Conservation (phyloP, 2,888 invertebrate species). For the Harmothoe impar region DNA sequence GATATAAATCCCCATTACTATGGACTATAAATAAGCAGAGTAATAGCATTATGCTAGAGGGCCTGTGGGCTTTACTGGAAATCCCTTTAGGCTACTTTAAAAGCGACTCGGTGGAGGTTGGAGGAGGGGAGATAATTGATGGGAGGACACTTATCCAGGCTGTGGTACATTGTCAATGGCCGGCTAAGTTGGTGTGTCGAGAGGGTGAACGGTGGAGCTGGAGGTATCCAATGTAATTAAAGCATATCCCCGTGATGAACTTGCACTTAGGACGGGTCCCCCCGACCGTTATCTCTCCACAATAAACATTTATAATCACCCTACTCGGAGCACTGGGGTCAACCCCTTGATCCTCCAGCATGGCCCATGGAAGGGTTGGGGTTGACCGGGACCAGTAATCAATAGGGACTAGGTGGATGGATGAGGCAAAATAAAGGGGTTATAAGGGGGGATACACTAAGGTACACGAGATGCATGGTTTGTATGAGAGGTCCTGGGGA, state of each 20-base stretch:
- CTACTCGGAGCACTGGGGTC: background rate
- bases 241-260: slow-evolving; percentile 35
- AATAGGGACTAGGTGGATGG: background rate
- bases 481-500: background rate
- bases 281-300: background rate
- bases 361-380: background rate
- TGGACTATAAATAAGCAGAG: background rate
- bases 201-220: background rate
- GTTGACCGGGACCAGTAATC: background rate
- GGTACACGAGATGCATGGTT: background rate
- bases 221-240: background rate
- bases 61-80: background rate
- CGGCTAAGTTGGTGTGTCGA: background rate
- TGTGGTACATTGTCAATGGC: background rate
- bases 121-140: slow-evolving; percentile 26
- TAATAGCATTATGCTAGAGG: slow-evolving; percentile 27
- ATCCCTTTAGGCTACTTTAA: slow-evolving; percentile 33
- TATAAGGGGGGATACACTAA: background rate
- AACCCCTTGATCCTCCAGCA: background rate
- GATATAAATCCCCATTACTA: background rate
- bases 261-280: background rate
- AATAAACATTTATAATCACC: slow-evolving; percentile 31
- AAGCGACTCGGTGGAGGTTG: background rate
- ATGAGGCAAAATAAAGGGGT: slow-evolving; percentile 9
- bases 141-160: background rate